These are phyloP conservation scores for Cyaniris semiargus DNA, from an alignment of 2,888 invertebrate genomes.

Conservation along the genomic window DNA sequence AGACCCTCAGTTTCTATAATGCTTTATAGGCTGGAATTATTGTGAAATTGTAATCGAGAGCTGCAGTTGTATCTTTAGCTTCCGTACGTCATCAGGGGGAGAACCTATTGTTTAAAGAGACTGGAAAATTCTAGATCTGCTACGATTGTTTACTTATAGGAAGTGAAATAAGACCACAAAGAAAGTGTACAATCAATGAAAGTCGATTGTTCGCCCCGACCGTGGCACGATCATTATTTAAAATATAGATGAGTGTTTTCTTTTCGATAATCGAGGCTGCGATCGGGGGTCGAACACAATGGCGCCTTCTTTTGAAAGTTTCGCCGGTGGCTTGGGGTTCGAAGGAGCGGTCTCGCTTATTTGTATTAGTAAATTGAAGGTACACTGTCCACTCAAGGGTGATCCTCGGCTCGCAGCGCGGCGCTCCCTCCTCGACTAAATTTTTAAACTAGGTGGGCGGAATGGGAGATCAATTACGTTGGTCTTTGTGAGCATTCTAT, in stretches of 20 bases:
- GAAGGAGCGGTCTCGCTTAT: conserved; percentile 64
- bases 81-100: conserved; percentile 18
- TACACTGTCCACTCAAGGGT: conserved; percentile 66
- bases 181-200: conserved; percentile 74
- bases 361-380: conserved; percentile 79
- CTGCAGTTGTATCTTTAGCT: conserved; percentile 19
- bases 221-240: conserved; percentile 77
- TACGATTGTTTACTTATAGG: conserved; percentile 17
- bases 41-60: conserved; percentile 22
- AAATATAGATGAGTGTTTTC: conserved; percentile 81
- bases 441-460: conserved; percentile 58
- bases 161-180: conserved; percentile 51
- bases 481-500: conserved; percentile 75
- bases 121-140: conserved; percentile 24
- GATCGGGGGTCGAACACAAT: conserved; percentile 76
- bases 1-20: conserved; percentile 7
- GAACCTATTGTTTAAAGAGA: conserved; percentile 19
- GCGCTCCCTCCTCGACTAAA: conserved; percentile 48
- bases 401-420: conserved; percentile 51
- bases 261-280: conserved; percentile 78
- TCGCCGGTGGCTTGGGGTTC: conserved; percentile 64
- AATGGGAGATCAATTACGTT: conserved; percentile 72
- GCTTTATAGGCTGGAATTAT: conserved; percentile 21
- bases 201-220: conserved; percentile 62
- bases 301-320: conserved; percentile 64